Evolutionary conservation across 2,888 invertebrate genomes (phyloP).

Genomic region (Apotomis betuletana): DNA sequence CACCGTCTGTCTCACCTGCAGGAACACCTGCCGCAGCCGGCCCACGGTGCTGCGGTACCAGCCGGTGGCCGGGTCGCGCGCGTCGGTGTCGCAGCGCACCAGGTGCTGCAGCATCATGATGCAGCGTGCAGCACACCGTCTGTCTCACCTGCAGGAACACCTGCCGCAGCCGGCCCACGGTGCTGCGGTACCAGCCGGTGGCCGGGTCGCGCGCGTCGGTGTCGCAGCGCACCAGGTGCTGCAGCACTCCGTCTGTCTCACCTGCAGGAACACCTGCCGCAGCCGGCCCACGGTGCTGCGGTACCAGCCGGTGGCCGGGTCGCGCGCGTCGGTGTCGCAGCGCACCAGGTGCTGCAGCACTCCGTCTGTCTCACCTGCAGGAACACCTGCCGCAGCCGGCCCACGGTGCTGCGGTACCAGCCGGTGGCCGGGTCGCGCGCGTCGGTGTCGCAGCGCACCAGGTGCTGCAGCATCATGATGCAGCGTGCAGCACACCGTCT

Average conservation of each 20-base stretch:
- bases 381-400: conserved; percentile 74
- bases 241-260: no score
- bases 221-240: conserved; percentile 77
- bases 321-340: conserved; percentile 87
- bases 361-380: no score
- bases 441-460: no score
- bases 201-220: conserved; percentile 93
- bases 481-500: no score
- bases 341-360: no score
- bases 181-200: conserved; percentile 96
- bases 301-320: conserved; percentile 94
- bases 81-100: conserved; percentile 90
- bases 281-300: conserved; percentile 96
- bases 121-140: no score
- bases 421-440: conserved; percentile 88
- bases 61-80: conserved; percentile 91
- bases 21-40: conserved; percentile 80
- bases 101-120: no score
- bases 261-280: conserved; percentile 84
- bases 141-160: no score
- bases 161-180: conserved; percentile 93
- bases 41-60: conserved; percentile 97
- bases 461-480: no score
- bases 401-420: conserved; percentile 96
- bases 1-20: no score